A percentile compares a stretch with the other conserved stretches of the same genome.
These are phyloP conservation scores for Eleutherodactylus coqui DNA, from an alignment of 2,797 vertebrate species.

Conservation along the genomic window DNA sequence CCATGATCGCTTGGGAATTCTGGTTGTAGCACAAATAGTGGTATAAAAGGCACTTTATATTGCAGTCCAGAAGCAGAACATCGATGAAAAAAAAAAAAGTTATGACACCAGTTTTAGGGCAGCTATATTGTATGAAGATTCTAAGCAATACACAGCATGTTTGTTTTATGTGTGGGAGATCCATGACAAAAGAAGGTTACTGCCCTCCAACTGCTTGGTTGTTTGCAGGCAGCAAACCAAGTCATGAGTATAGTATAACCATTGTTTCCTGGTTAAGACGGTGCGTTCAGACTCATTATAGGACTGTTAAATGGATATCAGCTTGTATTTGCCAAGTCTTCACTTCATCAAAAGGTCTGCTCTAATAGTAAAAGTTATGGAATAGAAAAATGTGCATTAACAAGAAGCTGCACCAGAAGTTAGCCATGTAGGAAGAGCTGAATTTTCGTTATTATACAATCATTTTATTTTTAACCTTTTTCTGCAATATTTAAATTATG, in stretches of 20 bases:
- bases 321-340: not conserved
- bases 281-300: too few relatives aligned
- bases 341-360: not conserved
- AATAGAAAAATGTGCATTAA: not conserved
- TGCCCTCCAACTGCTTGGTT: not conserved
- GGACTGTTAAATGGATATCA: not conserved
- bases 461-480: slow-evolving; percentile 11
- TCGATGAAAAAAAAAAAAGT: not conserved
- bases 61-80: not conserved
- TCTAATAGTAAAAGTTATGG: not conserved
- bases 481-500: slow-evolving; percentile 32
- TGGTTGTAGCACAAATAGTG: not conserved
- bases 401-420: too few relatives aligned
- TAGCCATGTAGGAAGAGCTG: not conserved
- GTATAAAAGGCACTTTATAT: not conserved
- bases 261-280: not conserved
- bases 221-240: not conserved
- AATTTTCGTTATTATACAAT: slow-evolving; percentile 2
- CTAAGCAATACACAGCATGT: not conserved
- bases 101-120: not conserved
- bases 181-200: not conserved
- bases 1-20: not conserved
- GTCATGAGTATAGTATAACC: too few relatives aligned
- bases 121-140: not conserved
- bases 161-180: not conserved